These are phyloP conservation scores for Pemphredon lugubris DNA, from an alignment of 2,888 invertebrate genomes.

Conservation along the genomic window DNA sequence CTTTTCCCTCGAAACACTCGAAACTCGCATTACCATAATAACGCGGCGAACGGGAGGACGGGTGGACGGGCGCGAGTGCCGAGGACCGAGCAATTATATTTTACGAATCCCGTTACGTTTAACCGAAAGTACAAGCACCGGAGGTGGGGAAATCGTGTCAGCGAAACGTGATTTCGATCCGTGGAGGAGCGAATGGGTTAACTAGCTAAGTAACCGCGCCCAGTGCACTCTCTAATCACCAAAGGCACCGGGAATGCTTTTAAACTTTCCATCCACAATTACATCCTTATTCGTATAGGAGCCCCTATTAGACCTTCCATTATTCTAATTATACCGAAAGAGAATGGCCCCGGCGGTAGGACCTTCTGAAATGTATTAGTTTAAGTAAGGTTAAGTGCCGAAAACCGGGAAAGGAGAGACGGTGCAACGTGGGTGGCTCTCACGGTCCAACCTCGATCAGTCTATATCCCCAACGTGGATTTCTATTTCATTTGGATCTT, in stretches of 20 bases:
- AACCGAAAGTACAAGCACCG: not conserved
- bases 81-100: not conserved
- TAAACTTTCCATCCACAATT: slow-evolving; percentile 68
- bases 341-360: slow-evolving; percentile 13
- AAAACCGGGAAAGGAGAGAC: not conserved
- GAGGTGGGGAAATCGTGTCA: slow-evolving; percentile 21
- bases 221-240: slow-evolving; percentile 67
- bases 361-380: slow-evolving; percentile 24
- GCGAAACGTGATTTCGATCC: slow-evolving; percentile 45
- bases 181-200: slow-evolving; percentile 41
- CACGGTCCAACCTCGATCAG: too few species aligned
- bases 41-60: too few species aligned
- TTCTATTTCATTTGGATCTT: too few species aligned
- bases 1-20: too few species aligned
- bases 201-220: slow-evolving; percentile 69
- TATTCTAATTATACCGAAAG: slow-evolving; percentile 58
- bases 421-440: too few species aligned
- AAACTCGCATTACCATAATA: not conserved
- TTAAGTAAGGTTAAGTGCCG: slow-evolving; percentile 23
- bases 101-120: slow-evolving; percentile 9
- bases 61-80: too few species aligned
- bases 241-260: slow-evolving; percentile 66
- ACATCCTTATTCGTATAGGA: slow-evolving; percentile 55
- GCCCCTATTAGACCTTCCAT: slow-evolving; percentile 57
- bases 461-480: too few species aligned